These are phyloP conservation scores for Syrrhaptes paradoxus DNA, from an alignment of 2,113 vertebrate species.

Conservation along the genomic window DNA sequence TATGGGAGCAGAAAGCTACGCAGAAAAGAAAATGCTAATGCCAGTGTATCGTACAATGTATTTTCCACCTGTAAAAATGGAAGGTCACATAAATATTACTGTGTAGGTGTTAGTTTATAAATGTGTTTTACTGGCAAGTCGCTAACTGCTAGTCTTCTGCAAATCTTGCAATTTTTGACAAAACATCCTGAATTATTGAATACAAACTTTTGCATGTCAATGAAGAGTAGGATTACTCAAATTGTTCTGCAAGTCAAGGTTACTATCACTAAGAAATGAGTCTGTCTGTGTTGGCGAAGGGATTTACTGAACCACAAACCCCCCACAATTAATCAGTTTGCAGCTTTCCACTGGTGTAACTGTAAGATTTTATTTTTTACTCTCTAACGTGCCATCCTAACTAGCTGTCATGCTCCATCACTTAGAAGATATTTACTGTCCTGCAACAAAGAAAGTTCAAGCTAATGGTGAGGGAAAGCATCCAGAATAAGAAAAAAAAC, in stretches of 20 bases:
- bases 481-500: not conserved
- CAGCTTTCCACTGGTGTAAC: not conserved
- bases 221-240: not conserved
- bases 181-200: not conserved
- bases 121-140: not conserved
- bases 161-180: not conserved
- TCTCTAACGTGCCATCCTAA: not conserved
- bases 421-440: not conserved
- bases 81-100: not conserved
- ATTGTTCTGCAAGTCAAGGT: not conserved
- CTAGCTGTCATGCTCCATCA: not conserved
- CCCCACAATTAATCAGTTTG: not conserved
- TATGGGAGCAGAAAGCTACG: not conserved
- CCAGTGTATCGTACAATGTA: not conserved
- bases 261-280: not conserved
- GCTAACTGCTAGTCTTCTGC: not conserved
- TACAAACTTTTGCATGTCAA: not conserved
- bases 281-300: not conserved
- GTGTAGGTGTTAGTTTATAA: not conserved
- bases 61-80: not conserved
- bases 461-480: not conserved
- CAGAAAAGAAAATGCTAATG: not conserved
- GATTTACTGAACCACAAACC: not conserved
- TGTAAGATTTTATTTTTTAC: not conserved
- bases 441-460: not conserved